A percentile compares a stretch with the other conserved stretches of the same genome.
Conservation (phyloP, 2,797 vertebrate species). For the Oreochromis grahami region DNA sequence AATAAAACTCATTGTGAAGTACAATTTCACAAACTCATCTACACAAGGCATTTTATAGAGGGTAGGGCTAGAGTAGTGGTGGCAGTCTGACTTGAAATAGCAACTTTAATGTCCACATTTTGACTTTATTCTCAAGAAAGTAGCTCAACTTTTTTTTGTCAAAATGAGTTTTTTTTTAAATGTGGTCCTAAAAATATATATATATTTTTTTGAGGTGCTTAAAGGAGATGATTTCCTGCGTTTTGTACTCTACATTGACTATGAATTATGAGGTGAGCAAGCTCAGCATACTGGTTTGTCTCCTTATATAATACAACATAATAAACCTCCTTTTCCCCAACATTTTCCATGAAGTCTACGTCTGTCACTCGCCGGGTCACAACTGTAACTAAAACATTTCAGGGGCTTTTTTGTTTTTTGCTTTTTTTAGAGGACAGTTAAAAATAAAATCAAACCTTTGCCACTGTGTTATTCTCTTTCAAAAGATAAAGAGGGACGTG, state of each 20-base stretch:
- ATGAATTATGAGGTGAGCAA: constrained; percentile 12
- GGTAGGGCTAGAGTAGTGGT: neutral
- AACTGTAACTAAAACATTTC: constrained; percentile 13
- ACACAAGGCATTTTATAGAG: neutral
- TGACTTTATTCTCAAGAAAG: neutral
- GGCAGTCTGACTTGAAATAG: neutral
- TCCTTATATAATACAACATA: constrained; percentile 42
- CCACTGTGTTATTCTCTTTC: neutral
- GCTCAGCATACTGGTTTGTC: constrained; percentile 45
- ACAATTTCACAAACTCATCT: neutral
- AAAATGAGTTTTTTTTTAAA: fast-evolving
- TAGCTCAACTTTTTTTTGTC: fast-evolving
- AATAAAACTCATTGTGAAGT: neutral
- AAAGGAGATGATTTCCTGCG: neutral
- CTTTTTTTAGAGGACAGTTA: constrained; percentile 22
- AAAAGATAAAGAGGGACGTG: constrained; percentile 7
- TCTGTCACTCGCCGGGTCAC: constrained; percentile 21
- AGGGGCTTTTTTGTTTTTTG: fast-evolving
- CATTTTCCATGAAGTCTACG: neutral
- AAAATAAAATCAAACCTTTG: constrained; percentile 6
- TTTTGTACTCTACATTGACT: neutral
- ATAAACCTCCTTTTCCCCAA: neutral
- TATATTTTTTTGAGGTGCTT: neutral
- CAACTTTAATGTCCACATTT: neutral
- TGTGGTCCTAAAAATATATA: neutral